phyloP scores from a whole-genome alignment of 35 echinoderm and acorn worm species.

The Chiridota heheva region DNA sequence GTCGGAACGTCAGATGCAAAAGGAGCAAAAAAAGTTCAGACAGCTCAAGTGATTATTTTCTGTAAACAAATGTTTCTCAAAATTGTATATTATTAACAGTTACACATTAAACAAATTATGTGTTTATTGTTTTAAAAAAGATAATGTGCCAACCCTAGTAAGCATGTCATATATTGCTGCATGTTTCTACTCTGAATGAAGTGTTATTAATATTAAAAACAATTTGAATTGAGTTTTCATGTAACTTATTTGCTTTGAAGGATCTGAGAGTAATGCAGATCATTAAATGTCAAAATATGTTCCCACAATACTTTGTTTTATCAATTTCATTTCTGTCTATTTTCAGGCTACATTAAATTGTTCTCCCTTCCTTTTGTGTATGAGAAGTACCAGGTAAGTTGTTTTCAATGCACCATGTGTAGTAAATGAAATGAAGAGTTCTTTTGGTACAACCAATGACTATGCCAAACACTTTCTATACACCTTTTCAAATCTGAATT shows the following conservation, averaged over 20 bases:
- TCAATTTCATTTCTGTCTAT: slow-evolving; percentile 20
- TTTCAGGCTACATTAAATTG: slow-evolving; percentile 68
- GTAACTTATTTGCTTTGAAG: neutral
- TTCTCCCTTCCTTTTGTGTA: slow-evolving; percentile 77
- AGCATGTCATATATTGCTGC: neutral
- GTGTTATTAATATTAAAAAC: neutral
- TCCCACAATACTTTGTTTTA: neutral
- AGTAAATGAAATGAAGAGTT: neutral
- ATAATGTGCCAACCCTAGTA: neutral
- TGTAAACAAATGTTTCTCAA: no score
- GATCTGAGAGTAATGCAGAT: neutral
- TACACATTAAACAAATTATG: no score
- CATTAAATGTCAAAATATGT: neutral
- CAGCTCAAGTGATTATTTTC: no score
- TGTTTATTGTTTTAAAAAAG: no score
- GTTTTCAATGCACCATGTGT: neutral
- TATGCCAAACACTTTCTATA: neutral
- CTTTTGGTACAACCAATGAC: neutral
- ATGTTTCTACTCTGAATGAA: neutral
- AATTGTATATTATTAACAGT: no score
- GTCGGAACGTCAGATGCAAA: no score
- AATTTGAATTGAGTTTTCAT: neutral
- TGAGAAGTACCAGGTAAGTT: slow-evolving; percentile 82
- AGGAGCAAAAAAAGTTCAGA: no score
- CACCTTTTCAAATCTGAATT: neutral